phyloP scores from a whole-genome alignment of 64 coral and sea anemone genomes.

The Actinia equina region DNA sequence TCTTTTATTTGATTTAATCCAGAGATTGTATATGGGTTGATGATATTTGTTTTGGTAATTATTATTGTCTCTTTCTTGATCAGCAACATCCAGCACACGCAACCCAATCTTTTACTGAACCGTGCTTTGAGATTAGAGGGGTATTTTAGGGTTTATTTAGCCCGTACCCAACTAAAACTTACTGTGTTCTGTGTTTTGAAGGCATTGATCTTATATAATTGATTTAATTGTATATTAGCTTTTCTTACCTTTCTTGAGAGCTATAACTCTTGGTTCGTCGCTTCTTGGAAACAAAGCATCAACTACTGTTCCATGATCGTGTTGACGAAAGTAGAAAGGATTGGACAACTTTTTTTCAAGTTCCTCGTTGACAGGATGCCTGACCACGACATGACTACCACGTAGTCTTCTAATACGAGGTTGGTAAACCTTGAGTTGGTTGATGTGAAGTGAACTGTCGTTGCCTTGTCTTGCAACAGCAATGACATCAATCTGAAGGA shows the following conservation, averaged over 20 bases:
- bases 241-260: conserved; percentile 54
- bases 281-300: conserved; percentile 52
- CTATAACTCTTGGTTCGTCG: conserved; percentile 28
- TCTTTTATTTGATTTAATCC: too few relatives aligned
- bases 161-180: too few relatives aligned
- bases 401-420: conserved; percentile 47
- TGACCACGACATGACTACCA: conserved; percentile 10
- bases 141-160: too few relatives aligned
- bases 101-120: too few relatives aligned
- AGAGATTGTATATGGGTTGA: too few relatives aligned
- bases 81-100: too few relatives aligned
- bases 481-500: conserved; percentile 39
- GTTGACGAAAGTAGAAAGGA: conserved; percentile 64
- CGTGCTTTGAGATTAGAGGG: too few relatives aligned
- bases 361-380: conserved; percentile 65
- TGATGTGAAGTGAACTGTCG: conserved; percentile 7
- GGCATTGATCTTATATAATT: too few relatives aligned
- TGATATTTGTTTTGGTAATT: too few relatives aligned
- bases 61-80: too few relatives aligned
- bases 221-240: too few relatives aligned
- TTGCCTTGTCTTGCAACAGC: conserved; percentile 6
- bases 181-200: too few relatives aligned
- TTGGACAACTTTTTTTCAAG: conserved; percentile 53
- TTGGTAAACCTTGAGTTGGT: conserved; percentile 39
- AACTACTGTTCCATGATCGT: conserved; percentile 38